Conservation (phyloP, 2,888 invertebrate species). For the Platycheirus rosarum region DNA sequence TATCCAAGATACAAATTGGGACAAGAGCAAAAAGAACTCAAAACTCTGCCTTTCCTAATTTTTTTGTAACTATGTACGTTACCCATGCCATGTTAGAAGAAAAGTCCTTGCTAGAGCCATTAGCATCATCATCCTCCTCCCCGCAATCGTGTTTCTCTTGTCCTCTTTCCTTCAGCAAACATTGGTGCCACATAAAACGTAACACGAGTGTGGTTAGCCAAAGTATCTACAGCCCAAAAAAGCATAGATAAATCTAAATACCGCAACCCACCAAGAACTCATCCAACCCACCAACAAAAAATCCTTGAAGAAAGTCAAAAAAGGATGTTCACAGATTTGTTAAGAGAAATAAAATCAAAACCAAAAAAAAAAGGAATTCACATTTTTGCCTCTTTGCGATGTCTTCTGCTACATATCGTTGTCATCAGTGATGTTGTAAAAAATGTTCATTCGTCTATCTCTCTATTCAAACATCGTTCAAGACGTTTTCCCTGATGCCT, state of each 20-base stretch:
- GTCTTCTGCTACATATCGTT: constrained; percentile 7
- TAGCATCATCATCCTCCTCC: constrained; percentile 47
- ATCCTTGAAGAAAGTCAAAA: constrained; percentile 33
- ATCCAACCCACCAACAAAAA: constrained; percentile 35
- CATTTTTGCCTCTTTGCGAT: constrained; percentile 3
- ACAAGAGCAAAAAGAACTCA: neutral
- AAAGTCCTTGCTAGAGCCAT: constrained; percentile 47
- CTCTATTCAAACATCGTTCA: constrained; percentile 44
- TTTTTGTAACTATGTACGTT: constrained; percentile 29
- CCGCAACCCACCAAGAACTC: constrained; percentile 21
- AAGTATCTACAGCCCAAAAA: constrained; percentile 1
- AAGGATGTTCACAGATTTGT: constrained; percentile 72
- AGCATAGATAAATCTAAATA: constrained; percentile 30
- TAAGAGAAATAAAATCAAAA: no score
- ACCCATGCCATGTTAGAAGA: constrained; percentile 25
- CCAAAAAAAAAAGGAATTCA: no score
- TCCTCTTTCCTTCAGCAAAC: neutral
- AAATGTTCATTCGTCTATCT: constrained; percentile 47
- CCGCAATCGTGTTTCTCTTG: neutral
- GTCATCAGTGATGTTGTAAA: constrained; percentile 47
- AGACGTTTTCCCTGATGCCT: constrained; percentile 42
- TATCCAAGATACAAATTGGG: neutral
- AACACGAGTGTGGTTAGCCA: constrained; percentile 2
- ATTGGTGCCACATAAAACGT: constrained; percentile 19
- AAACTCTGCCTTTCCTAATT: constrained; percentile 17